Conservation (phyloP, 1,140 invertebrate species). For the Polyergus mexicanus region DNA sequence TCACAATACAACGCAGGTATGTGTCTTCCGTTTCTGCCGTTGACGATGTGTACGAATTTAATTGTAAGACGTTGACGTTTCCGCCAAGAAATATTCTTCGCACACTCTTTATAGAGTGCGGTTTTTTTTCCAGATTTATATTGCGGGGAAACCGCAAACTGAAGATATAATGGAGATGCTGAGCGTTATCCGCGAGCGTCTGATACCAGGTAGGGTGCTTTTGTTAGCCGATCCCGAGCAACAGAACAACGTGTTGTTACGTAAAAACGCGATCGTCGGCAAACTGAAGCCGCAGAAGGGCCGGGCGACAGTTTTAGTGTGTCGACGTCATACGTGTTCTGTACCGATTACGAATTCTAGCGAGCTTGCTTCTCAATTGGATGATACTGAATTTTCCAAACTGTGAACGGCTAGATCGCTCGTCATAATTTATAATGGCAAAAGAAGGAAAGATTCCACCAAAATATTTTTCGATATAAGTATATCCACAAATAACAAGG, state of each 20-base stretch:
- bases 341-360: constrained; percentile 91
- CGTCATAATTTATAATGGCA: neutral
- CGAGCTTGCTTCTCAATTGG: constrained; percentile 89
- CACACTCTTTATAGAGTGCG: neutral
- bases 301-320: constrained; percentile 93
- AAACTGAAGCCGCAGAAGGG: constrained; percentile 85
- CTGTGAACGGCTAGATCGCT: neutral
- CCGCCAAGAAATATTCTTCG: neutral
- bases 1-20: constrained; percentile 90
- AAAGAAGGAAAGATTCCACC: neutral
- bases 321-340: constrained; percentile 92
- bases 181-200: constrained; percentile 89
- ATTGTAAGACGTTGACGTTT: too few relatives aligned
- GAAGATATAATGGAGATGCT: constrained; percentile 90
- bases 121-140: constrained; percentile 88
- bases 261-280: constrained; percentile 79
- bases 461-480: neutral
- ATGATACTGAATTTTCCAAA: constrained; percentile 80
- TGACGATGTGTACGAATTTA: neutral
- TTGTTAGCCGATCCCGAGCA: constrained; percentile 88
- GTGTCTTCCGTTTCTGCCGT: neutral
- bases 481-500: too few relatives aligned
- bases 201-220: constrained; percentile 91
- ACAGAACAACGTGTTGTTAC: constrained; percentile 73
- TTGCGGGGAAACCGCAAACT: constrained; percentile 89